Percentiles rank a stretch among this genome's conserved stretches.
Conservation (phyloP, 2,797 vertebrate species). For the Microhierax caerulescens region DNA sequence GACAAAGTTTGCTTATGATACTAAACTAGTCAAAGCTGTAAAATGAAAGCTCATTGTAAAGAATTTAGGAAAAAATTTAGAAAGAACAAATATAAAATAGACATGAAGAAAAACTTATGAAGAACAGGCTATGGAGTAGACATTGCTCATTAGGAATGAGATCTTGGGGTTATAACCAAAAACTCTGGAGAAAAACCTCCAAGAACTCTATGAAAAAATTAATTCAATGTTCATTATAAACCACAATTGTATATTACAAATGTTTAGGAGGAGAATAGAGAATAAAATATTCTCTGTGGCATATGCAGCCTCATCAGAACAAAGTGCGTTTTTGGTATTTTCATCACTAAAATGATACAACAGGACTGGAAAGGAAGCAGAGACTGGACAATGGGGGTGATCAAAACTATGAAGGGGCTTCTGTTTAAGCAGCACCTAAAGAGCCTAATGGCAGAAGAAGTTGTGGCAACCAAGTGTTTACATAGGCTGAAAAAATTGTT, state of each 20-base stretch:
- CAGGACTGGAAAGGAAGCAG: neutral
- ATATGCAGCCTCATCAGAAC: neutral
- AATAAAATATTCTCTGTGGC: neutral
- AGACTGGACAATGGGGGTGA: neutral
- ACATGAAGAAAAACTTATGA: neutral
- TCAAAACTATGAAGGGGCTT: neutral
- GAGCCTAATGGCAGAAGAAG: neutral
- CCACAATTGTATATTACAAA: neutral
- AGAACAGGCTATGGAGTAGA: neutral
- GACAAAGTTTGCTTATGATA: neutral
- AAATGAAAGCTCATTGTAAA: neutral
- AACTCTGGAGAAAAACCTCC: neutral
- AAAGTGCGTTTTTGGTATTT: neutral
- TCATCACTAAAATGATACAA: neutral
- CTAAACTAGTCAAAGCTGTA: neutral
- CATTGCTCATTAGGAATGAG: neutral
- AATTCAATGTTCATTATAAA: neutral
- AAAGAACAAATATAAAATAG: neutral
- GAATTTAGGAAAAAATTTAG: neutral
- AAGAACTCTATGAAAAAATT: neutral
- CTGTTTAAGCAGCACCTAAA: neutral
- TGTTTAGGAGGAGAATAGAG: neutral
- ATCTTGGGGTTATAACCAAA: neutral
- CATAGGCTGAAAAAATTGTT: neutral
- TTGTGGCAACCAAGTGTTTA: neutral